Evolutionary conservation across 2,113 vertebrate genomes (phyloP).

Genomic region (Lepus americanus): DNA sequence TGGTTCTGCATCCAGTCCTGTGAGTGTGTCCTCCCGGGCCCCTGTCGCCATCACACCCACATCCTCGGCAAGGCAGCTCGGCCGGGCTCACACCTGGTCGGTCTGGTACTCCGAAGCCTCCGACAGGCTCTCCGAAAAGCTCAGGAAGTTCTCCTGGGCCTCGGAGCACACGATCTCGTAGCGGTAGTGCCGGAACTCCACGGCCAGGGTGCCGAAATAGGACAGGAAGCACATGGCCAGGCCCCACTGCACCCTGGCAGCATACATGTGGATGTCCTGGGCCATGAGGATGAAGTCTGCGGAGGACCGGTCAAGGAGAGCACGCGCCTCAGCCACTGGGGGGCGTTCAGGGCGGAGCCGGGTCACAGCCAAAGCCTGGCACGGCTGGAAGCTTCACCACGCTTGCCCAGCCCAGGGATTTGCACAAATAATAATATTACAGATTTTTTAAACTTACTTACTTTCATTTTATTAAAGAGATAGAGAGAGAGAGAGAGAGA

Average conservation of each 20-base stretch:
- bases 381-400: neutral
- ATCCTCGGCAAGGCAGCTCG: neutral
- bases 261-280: conserved; percentile 89
- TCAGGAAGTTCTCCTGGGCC: conserved; percentile 88
- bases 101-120: conserved; percentile 90
- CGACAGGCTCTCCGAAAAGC: conserved; percentile 88
- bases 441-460: too few relatives aligned
- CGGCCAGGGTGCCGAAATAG: conserved; percentile 92
- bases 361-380: neutral
- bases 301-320: conserved; percentile 87
- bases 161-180: conserved; percentile 91
- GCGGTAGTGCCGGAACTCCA: conserved; percentile 95
- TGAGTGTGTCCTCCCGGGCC: conserved; percentile 63
- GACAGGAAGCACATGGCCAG: conserved; percentile 94
- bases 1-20: conserved; percentile 70
- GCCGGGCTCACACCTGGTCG: conserved; percentile 88
- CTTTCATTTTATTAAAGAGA: too few relatives aligned
- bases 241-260: conserved; percentile 93
- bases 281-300: conserved; percentile 91
- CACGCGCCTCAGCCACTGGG: accelerated
- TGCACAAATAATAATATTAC: neutral
- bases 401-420: neutral
- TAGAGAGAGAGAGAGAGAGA: too few relatives aligned
- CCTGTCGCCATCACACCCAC: conserved; percentile 44
- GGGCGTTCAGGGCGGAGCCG: neutral